These are phyloP conservation scores for Allolobophora icterica DNA, from an alignment of 2,888 invertebrate species.

Conservation along the genomic window DNA sequence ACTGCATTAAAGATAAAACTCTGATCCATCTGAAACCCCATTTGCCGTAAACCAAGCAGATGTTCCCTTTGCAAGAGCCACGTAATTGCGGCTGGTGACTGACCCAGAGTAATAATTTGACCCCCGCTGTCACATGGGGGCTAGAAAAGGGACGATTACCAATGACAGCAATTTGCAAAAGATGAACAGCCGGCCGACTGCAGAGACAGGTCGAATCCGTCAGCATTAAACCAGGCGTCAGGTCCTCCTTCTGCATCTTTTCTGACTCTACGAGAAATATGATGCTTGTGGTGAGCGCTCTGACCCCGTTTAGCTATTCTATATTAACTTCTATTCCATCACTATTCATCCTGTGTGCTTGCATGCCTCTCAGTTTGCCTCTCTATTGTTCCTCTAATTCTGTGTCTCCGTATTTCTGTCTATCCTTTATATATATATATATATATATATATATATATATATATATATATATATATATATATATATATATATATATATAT, in stretches of 20 bases:
- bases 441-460: not conserved
- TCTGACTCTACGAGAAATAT: not conserved
- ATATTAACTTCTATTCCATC: not conserved
- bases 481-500: not conserved
- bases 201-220: not conserved
- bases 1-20: not conserved
- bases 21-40: not conserved
- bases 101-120: not conserved
- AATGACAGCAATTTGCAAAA: constrained; percentile 17
- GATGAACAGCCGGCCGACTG: not conserved
- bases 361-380: not conserved
- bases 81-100: not conserved
- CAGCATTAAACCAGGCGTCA: not conserved
- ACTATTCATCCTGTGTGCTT: no score
- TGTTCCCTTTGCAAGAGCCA: not conserved
- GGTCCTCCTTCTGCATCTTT: not conserved
- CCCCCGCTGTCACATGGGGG: not conserved
- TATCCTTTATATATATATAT: not conserved
- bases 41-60: not conserved
- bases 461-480: not conserved
- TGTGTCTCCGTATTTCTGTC: not conserved
- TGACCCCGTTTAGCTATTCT: not conserved
- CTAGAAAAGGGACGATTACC: not conserved
- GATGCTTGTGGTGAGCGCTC: not conserved
- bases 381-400: not conserved